These are phyloP conservation scores for Cottus gobio DNA, from an alignment of 2,113 vertebrate genomes.

Conservation along the genomic window DNA sequence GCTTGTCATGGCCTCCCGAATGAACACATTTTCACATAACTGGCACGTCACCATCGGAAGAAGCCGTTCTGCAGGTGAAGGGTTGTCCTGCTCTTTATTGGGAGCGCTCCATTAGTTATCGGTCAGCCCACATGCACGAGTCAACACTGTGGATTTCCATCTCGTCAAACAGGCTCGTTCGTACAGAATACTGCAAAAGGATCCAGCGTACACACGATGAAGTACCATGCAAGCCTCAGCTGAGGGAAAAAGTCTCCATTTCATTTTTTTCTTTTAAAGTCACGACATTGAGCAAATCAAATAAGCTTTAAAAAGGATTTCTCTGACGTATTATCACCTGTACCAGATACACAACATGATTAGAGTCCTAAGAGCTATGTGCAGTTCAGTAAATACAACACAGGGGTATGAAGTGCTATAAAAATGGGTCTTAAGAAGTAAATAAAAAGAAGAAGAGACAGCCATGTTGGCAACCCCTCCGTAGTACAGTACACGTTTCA, in stretches of 20 bases:
- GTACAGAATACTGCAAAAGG: conserved; percentile 3
- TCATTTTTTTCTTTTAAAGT: background rate
- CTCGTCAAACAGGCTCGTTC: background rate
- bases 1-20: background rate
- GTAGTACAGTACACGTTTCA: conserved; percentile 2
- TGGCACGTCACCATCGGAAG: background rate
- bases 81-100: background rate
- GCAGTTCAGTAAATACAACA: conserved; percentile 43
- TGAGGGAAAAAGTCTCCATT: conserved; percentile 16
- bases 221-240: conserved; percentile 25
- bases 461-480: conserved; percentile 13
- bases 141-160: background rate
- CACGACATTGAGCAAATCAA: conserved; percentile 20
- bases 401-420: conserved; percentile 41
- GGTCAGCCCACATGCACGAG: conserved; percentile 14
- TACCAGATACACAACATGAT: conserved; percentile 15
- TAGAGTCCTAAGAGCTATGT: conserved; percentile 31
- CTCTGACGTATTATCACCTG: background rate
- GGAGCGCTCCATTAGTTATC: background rate
- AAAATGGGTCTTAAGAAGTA: conserved; percentile 19
- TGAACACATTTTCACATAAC: background rate
- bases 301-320: conserved; percentile 23
- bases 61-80: background rate
- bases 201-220: background rate
- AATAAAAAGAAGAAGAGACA: conserved; percentile 21